Conservation (phyloP, 2,797 vertebrate species). For the Saxicola maurus region DNA sequence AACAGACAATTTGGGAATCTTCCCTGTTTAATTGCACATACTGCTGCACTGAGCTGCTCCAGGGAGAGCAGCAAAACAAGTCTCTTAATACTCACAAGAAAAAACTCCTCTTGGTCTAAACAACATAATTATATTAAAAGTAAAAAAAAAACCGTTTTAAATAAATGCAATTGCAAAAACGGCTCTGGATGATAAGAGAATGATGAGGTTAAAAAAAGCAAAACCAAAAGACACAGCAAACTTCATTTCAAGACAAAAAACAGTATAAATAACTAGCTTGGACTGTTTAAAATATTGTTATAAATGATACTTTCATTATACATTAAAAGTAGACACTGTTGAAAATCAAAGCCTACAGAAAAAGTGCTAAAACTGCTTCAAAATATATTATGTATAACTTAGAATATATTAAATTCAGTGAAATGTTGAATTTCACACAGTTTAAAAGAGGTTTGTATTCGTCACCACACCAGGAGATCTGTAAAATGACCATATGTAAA, state of each 20-base stretch:
- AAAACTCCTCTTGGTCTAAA: neutral
- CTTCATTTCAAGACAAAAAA: neutral
- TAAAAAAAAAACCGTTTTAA: neutral
- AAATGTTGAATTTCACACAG: neutral
- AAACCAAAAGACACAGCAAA: neutral
- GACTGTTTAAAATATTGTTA: neutral
- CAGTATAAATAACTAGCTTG: neutral
- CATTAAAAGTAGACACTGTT: neutral
- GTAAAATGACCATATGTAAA: neutral
- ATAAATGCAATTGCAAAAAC: neutral
- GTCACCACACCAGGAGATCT: neutral
- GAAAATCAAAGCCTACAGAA: neutral
- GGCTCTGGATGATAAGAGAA: neutral
- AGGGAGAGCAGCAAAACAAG: neutral
- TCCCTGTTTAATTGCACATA: accelerated
- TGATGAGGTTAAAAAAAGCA: slow-evolving; percentile 5
- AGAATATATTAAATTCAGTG: neutral
- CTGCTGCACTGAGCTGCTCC: neutral
- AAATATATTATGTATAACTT: neutral
- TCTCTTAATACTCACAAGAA: neutral
- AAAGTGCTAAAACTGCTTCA: neutral
- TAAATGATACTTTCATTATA: neutral
- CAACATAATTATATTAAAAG: neutral
- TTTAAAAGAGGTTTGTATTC: neutral
- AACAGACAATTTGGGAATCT: neutral